phyloP scores from a whole-genome alignment of 2,797 vertebrate species.

The Morus bassanus region DNA sequence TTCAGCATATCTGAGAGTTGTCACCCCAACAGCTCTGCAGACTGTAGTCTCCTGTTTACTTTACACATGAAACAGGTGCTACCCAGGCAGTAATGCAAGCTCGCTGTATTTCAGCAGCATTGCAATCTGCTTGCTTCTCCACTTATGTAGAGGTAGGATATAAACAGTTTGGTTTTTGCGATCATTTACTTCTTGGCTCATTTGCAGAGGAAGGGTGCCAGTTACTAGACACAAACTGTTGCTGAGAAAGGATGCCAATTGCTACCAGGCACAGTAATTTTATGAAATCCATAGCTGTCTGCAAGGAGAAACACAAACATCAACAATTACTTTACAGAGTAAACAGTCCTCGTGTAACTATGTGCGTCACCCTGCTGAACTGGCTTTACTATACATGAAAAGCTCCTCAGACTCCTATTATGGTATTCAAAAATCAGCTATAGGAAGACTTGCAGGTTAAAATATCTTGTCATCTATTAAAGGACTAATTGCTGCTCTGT shows the following conservation, averaged over 20 bases:
- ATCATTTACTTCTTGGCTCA: conserved; percentile 50
- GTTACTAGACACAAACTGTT: conserved; percentile 52
- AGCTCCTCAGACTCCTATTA: not conserved
- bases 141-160: conserved; percentile 15
- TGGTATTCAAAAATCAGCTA: not conserved
- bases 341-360: not conserved
- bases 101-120: not conserved
- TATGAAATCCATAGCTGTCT: conserved; percentile 38
- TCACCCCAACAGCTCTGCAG: not conserved
- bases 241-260: conserved; percentile 44
- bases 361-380: not conserved
- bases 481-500: not conserved
- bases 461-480: not conserved
- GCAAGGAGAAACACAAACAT: conserved; percentile 38
- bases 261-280: conserved; percentile 10
- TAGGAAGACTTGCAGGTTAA: not conserved
- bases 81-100: conserved; percentile 12
- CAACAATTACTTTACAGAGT: conserved; percentile 23
- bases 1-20: conserved; percentile 30
- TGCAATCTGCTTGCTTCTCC: conserved; percentile 47
- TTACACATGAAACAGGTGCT: not conserved
- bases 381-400: not conserved
- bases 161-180: conserved; percentile 14
- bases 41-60: conserved; percentile 18
- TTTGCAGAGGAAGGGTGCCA: conserved; percentile 41